Conservation (phyloP, 1,140 invertebrate species). For the Drosophila willistoni region DNA sequence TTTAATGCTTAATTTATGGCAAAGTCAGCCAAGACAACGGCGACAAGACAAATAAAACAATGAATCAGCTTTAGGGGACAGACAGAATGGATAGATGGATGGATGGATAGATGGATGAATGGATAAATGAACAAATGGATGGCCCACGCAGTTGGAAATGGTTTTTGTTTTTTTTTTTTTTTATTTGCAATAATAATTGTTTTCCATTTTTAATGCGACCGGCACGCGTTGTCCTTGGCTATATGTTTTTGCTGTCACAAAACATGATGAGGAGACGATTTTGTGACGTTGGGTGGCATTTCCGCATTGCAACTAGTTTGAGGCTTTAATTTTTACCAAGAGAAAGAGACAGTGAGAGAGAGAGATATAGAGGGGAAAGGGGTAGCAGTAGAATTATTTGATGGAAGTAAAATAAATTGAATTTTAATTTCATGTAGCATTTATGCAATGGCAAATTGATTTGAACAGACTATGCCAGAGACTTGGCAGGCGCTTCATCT, state of each 20-base stretch:
- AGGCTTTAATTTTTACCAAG: slow-evolving; percentile 42
- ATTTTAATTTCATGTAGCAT: slow-evolving; percentile 74
- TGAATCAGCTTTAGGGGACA: slow-evolving; percentile 55
- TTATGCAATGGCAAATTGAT: slow-evolving; percentile 68
- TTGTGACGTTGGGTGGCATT: slow-evolving; percentile 32
- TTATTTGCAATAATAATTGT: slow-evolving; percentile 26
- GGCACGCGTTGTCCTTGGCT: slow-evolving; percentile 45
- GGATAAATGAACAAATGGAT: slow-evolving; percentile 3
- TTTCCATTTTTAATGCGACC: slow-evolving; percentile 44
- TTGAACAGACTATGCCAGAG: slow-evolving; percentile 30
- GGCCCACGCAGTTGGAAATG: slow-evolving; percentile 50
- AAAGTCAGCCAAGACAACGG: slow-evolving; percentile 21
- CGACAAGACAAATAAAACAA: slow-evolving; percentile 62
- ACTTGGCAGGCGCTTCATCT: slow-evolving; percentile 23
- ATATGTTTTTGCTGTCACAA: slow-evolving; percentile 12
- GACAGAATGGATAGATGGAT: background rate
- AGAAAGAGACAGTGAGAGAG: background rate
- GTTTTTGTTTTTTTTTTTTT: no score
- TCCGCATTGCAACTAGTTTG: slow-evolving; percentile 51
- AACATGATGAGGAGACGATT: background rate
- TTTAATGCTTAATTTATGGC: slow-evolving; percentile 61
- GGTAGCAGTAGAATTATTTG: background rate
- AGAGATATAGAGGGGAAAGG: slow-evolving; percentile 2
- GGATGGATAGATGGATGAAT: background rate
- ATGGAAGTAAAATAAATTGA: slow-evolving; percentile 53